Percentiles rank a stretch among this genome's conserved stretches.
Conservation (phyloP, 1,140 invertebrate genomes). For the Lucilia cuprina region DNA sequence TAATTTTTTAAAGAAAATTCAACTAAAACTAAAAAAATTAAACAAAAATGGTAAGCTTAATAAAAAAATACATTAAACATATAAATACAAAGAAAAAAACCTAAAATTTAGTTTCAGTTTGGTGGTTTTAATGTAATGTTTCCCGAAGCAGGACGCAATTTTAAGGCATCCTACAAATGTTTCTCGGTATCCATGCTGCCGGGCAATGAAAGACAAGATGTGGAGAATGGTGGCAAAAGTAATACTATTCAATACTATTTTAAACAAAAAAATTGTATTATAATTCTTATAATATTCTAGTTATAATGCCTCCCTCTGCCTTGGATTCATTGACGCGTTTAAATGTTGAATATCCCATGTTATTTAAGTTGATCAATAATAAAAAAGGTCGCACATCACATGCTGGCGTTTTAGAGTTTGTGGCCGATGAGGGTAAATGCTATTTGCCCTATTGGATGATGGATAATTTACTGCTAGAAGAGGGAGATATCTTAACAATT, state of each 20-base stretch:
- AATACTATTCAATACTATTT: constrained; percentile 47
- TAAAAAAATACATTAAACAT: background rate
- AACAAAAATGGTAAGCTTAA: constrained; percentile 25
- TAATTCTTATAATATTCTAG: constrained; percentile 66
- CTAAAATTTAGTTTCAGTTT: constrained; percentile 50
- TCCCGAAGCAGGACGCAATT: constrained; percentile 79
- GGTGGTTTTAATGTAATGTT: constrained; percentile 77
- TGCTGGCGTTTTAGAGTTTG: constrained; percentile 98
- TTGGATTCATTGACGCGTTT: constrained; percentile 90
- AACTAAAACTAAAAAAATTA: background rate
- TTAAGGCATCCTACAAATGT: constrained; percentile 85
- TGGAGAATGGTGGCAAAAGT: constrained; percentile 99
- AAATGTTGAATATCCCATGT: constrained; percentile 98
- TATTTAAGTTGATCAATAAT: constrained; percentile 95
- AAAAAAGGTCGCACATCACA: constrained; percentile 88
- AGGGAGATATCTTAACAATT: constrained; percentile 88
- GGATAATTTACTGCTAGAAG: constrained; percentile 91
- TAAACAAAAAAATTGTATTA: background rate
- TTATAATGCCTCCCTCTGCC: constrained; percentile 97
- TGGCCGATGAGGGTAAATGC: constrained; percentile 97
- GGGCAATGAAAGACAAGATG: constrained; percentile 90
- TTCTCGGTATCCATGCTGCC: constrained; percentile 96
- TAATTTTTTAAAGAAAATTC: background rate
- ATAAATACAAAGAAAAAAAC: background rate
- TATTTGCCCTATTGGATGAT: constrained; percentile 99